Conservation (phyloP, 1,140 invertebrate species). For the Caenorhabditis inopinata region DNA sequence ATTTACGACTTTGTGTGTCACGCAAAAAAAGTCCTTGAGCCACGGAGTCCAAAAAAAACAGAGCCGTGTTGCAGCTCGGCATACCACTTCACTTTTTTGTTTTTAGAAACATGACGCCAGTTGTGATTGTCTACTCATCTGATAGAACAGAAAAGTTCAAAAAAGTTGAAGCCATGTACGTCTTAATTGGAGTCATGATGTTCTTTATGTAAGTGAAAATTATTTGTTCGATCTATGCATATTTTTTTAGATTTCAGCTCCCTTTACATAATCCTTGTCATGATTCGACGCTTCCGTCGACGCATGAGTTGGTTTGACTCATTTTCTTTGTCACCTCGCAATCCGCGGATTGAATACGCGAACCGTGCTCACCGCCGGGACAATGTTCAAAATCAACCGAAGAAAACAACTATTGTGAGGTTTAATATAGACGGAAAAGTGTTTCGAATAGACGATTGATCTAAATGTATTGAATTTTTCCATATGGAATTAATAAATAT, state of each 20-base stretch:
- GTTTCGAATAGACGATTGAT: not conserved
- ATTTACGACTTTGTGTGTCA: constrained; percentile 1
- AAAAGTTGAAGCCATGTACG: not conserved
- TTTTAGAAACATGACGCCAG: not conserved
- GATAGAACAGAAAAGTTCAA: not conserved
- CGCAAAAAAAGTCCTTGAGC: constrained; percentile 11
- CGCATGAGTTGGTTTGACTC: not conserved
- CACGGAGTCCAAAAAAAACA: no score
- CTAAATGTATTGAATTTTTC: no score
- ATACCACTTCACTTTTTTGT: not conserved
- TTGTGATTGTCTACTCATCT: not conserved
- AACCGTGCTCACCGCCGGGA: not conserved
- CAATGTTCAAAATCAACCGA: not conserved
- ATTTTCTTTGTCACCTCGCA: not conserved
- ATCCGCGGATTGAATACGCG: not conserved
- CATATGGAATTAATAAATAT: no score
- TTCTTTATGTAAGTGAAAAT: not conserved
- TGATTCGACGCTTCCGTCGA: not conserved
- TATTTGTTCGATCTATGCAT: not conserved
- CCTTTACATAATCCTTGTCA: not conserved
- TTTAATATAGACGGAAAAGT: not conserved
- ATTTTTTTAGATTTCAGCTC: not conserved
- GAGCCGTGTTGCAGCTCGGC: not conserved
- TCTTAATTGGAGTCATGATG: not conserved
- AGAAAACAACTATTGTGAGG: not conserved